Conservation (phyloP, 2,797 vertebrate species). For the Mormyrops attenuatus region DNA sequence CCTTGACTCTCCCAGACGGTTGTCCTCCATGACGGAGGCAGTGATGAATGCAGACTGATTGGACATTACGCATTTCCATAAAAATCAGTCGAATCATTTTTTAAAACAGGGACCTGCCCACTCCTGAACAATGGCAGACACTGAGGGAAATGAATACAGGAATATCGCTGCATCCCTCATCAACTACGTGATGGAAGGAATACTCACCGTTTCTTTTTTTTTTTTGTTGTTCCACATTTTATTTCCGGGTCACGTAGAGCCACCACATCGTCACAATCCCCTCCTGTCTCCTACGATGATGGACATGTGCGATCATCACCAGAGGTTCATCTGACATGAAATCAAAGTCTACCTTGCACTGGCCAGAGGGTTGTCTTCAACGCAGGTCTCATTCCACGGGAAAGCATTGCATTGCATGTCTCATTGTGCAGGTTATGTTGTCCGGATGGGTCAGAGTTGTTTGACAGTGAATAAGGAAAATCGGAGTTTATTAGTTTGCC, state of each 20-base stretch:
- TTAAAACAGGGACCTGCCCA: neutral
- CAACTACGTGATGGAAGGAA: neutral
- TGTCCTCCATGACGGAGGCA: neutral
- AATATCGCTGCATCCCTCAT: neutral
- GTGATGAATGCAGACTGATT: slow-evolving; percentile 14
- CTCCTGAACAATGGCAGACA: neutral
- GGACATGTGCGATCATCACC: neutral
- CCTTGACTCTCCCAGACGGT: neutral
- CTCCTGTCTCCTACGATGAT: neutral
- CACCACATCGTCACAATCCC: neutral
- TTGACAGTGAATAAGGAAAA: neutral
- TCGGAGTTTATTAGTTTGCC: neutral
- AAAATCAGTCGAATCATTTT: slow-evolving; percentile 13
- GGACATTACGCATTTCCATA: slow-evolving; percentile 7
- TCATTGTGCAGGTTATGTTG: neutral
- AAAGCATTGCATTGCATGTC: neutral
- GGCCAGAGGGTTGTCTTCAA: slow-evolving; percentile 1
- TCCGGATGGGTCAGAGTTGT: neutral
- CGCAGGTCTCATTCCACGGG: neutral
- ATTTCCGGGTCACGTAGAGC: neutral
- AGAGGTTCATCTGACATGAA: neutral
- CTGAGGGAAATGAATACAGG: neutral
- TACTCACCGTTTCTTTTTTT: neutral
- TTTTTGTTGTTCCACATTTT: neutral
- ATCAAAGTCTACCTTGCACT: slow-evolving; percentile 3